These are phyloP conservation scores for Scaptomyza pallida DNA, from an alignment of 1,140 invertebrate genomes.

Conservation along the genomic window DNA sequence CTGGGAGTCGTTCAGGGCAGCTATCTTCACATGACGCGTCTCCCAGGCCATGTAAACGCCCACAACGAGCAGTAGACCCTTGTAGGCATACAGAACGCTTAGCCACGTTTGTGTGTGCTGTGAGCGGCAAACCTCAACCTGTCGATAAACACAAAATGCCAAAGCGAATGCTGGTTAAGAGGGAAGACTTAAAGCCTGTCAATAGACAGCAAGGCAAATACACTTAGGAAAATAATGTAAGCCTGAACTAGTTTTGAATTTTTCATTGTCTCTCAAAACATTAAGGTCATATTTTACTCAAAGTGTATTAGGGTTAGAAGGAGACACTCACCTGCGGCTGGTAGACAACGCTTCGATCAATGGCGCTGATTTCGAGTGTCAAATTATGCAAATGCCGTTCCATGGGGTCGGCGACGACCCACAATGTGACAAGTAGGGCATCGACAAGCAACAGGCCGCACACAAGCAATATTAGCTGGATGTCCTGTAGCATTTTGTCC, in stretches of 20 bases:
- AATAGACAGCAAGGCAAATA: neutral
- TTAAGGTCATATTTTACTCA: neutral
- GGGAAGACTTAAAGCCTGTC: neutral
- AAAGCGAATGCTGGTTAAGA: too few relatives aligned
- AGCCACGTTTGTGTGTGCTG: constrained; percentile 94
- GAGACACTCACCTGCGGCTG: constrained; percentile 90
- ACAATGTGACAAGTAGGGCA: constrained; percentile 90
- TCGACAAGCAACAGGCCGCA: constrained; percentile 91
- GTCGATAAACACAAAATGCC: constrained; percentile 22
- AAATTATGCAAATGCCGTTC: constrained; percentile 92
- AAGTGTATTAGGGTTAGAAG: neutral
- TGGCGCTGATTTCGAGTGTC: constrained; percentile 90
- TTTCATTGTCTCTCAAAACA: too few relatives aligned
- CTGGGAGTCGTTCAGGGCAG: constrained; percentile 98
- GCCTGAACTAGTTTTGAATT: too few relatives aligned
- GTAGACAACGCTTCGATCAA: constrained; percentile 92
- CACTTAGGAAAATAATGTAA: too few relatives aligned
- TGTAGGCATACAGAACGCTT: constrained; percentile 94
- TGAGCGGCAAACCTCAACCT: constrained; percentile 94
- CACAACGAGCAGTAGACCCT: constrained; percentile 93
- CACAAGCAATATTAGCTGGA: constrained; percentile 92
- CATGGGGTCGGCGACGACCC: constrained; percentile 93
- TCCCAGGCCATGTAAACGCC: constrained; percentile 99
- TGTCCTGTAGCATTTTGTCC: constrained; percentile 92
- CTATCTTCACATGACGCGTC: constrained; percentile 97